A percentile compares a stretch with the other conserved stretches of the same genome.
Conservation (phyloP, 2,113 vertebrate species). For the Pseudorhombus dupliciocellatus region DNA sequence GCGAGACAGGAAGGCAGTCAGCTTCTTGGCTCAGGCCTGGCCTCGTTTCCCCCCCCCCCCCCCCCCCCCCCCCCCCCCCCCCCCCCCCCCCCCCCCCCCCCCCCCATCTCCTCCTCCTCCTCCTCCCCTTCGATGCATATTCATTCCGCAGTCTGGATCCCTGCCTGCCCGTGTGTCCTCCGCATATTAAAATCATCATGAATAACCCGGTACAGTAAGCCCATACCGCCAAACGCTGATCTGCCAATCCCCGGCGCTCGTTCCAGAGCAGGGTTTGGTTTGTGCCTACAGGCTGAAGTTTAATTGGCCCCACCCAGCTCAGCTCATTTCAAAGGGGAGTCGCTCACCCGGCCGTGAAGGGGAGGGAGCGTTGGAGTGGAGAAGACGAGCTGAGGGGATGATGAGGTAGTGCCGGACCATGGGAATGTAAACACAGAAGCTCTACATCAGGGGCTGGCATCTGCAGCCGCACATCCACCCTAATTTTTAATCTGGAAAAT, state of each 20-base stretch:
- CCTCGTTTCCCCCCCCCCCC: not conserved
- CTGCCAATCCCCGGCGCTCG: not conserved
- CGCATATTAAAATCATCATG: slow-evolving; percentile 19
- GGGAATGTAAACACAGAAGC: slow-evolving; percentile 65
- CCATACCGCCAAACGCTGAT: not conserved
- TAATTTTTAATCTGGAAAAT: not conserved
- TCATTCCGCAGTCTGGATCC: slow-evolving; percentile 36
- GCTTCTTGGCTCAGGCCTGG: slow-evolving; percentile 38
- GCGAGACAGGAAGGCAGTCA: slow-evolving; percentile 60
- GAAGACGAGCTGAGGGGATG: slow-evolving; percentile 22
- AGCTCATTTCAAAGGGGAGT: slow-evolving; percentile 45
- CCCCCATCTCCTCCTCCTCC: not conserved
- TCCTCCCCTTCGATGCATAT: slow-evolving; percentile 10
- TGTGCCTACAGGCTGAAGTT: slow-evolving; percentile 15
- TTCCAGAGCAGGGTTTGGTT: slow-evolving; percentile 16
- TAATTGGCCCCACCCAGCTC: slow-evolving; percentile 46
- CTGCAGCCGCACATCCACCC: not conserved
- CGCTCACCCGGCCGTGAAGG: slow-evolving; percentile 34
- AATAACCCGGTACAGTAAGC: not conserved
- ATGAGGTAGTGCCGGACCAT: slow-evolving; percentile 37
- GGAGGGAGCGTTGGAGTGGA: slow-evolving; percentile 15
- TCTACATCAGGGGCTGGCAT: slow-evolving; percentile 40
- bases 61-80: not conserved
- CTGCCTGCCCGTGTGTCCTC: slow-evolving; percentile 19
- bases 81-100: not conserved